Conservation (phyloP, 2,888 invertebrate species). For the Nineta flava region DNA sequence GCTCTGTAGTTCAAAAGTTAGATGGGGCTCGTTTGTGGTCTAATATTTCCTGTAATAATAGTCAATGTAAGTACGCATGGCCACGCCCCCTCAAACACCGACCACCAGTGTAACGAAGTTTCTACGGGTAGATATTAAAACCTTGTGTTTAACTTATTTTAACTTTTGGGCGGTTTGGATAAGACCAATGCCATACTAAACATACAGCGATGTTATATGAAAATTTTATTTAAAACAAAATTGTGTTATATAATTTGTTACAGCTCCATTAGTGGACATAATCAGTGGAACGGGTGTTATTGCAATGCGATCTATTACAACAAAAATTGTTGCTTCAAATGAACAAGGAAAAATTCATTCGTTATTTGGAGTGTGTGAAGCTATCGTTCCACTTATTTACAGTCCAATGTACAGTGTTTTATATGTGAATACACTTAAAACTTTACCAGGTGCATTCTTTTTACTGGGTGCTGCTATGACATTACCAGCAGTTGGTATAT, state of each 20-base stretch:
- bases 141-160: too few relatives aligned
- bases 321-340: constrained; percentile 24
- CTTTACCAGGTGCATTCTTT: constrained; percentile 39
- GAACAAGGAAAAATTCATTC: constrained; percentile 31
- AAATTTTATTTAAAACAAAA: background rate
- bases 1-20: too few relatives aligned
- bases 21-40: too few relatives aligned
- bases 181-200: too few relatives aligned
- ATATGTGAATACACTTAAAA: constrained; percentile 32
- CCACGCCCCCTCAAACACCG: too few relatives aligned
- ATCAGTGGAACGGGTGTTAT: constrained; percentile 23
- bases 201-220: too few relatives aligned
- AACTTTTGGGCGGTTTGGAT: too few relatives aligned
- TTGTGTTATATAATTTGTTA: background rate
- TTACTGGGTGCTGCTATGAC: constrained; percentile 34
- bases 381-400: constrained; percentile 36
- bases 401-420: constrained; percentile 39
- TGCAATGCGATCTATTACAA: constrained; percentile 24
- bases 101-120: too few relatives aligned
- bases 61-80: too few relatives aligned
- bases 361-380: constrained; percentile 42
- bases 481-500: constrained; percentile 30
- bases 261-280: constrained; percentile 20
- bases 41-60: too few relatives aligned
- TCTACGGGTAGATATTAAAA: too few relatives aligned